Base-by-base conservation (phyloP, 1,140 invertebrate genomes). In the Lepidurus packardi region DNA sequence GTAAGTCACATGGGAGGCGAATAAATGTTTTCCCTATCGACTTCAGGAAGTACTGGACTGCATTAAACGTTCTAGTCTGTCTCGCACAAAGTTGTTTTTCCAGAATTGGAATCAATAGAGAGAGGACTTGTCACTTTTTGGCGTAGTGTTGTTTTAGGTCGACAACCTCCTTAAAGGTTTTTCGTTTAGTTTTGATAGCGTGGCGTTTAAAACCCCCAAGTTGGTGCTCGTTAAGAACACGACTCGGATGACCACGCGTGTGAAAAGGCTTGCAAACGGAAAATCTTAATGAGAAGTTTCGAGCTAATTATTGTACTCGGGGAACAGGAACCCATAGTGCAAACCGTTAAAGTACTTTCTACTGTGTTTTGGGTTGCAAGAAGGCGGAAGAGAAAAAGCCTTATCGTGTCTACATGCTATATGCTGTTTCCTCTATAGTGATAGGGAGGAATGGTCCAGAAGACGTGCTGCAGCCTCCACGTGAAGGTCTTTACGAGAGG, bases 201-300 rank as follows among this genome's bases (percentile, higher is more conserved):
- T 13, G 53, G 21, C 53, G 53, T 13, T 16, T 65, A n/a, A 65
- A 65, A 65, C 21, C 34, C 34, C 34, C 16, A 65, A 65, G 53
- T 65, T 65, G 53, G 13, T 65, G 53, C 16, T 65, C 6, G 21
- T n/a, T 11, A 65, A 65, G 53, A 21, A 13, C 53, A 65, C 53
- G 53, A 65, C 53, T 65, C 7, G 53, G 34, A n/a, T 65, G 53
- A 65, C 53, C 53, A 65, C 53, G 53, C 53, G 53, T 65, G 53
- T 65, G 53, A 65, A 65, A 65, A 65, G 21, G 53, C 53, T 11
- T 65, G 53, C 53, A 65, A 65, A 65, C 53, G 53, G 53, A 21
- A 65, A 65, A 65, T 16, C n/a, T 65, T 65, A 65, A 65, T 65
- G 53, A 65, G 53, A 21, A 13, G 13, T 13, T 34, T n/a, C 53